Conservation (phyloP, 2,797 vertebrate genomes). For the Selene dorsalis region DNA sequence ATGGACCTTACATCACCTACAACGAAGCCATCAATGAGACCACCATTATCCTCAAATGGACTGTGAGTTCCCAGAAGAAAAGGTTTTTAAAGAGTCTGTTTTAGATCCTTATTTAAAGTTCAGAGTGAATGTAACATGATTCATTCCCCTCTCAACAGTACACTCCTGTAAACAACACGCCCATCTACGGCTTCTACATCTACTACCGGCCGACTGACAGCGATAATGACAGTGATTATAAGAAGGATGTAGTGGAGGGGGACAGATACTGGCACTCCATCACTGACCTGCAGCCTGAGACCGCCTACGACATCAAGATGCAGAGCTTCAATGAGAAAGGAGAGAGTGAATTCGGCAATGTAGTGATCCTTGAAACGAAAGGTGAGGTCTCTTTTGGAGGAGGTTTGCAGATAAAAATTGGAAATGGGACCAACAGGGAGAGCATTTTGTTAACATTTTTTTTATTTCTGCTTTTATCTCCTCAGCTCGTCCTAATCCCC, state of each 20-base stretch:
- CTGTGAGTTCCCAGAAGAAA: conserved; percentile 81
- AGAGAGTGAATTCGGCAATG: conserved; percentile 97
- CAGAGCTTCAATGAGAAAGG: conserved; percentile 98
- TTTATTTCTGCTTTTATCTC: conserved; percentile 31
- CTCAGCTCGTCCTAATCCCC: conserved; percentile 84
- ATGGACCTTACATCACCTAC: conserved; percentile 98
- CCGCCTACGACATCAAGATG: conserved; percentile 99
- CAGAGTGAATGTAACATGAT: conserved; percentile 30
- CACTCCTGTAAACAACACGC: conserved; percentile 95
- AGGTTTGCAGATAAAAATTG: too few species aligned
- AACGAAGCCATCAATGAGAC: conserved; percentile 98
- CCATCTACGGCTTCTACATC: conserved; percentile 98
- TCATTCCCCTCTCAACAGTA: conserved; percentile 82
- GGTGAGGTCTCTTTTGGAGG: conserved; percentile 77
- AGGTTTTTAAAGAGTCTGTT: too few species aligned
- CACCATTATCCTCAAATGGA: conserved; percentile 98
- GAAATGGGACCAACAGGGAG: too few species aligned
- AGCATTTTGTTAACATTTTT: not conserved
- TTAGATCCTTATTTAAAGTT: not conserved
- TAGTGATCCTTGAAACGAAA: conserved; percentile 99
- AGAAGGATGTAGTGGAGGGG: conserved; percentile 96
- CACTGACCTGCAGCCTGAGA: conserved; percentile 96
- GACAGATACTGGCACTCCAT: conserved; percentile 97
- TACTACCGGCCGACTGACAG: conserved; percentile 99
- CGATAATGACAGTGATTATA: conserved; percentile 98